Percentiles rank a stretch among this genome's conserved stretches.
Conservation (phyloP, 1,140 invertebrate species). For the Achroia grisella region DNA sequence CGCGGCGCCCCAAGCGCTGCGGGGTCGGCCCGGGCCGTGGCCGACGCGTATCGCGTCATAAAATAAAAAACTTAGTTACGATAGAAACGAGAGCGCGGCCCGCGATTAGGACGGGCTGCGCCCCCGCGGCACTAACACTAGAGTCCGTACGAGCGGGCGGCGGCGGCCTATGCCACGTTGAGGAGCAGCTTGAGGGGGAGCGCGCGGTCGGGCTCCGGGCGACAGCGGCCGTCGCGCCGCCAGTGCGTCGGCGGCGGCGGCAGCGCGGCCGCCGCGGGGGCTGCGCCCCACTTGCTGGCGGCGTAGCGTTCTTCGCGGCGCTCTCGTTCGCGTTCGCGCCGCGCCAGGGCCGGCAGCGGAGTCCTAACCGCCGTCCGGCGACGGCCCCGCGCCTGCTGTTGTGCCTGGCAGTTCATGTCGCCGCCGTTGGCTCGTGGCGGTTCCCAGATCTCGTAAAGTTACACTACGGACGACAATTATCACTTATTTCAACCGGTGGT, state of each 20-base stretch:
- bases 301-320: conserved; percentile 55
- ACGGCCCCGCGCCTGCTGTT: conserved; percentile 35
- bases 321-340: conserved; percentile 24
- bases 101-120: conserved; percentile 24
- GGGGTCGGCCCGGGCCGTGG: conserved; percentile 16
- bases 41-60: conserved; percentile 40
- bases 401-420: conserved; percentile 45
- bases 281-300: conserved; percentile 67
- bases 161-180: conserved; percentile 48
- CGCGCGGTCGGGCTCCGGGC: conserved; percentile 53
- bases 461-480: conserved; percentile 39
- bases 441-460: conserved; percentile 25
- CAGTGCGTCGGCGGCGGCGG: conserved; percentile 68
- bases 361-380: conserved; percentile 13
- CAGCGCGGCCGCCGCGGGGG: conserved; percentile 58
- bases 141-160: conserved; percentile 33
- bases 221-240: conserved; percentile 54
- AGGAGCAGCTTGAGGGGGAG: conserved; percentile 58
- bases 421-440: conserved; percentile 12
- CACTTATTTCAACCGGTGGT: conserved; percentile 47
- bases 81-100: conserved; percentile 37
- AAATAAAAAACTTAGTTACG: conserved; percentile 64
- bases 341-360: conserved; percentile 24
- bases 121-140: conserved; percentile 52
- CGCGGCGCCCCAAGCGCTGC: conserved; percentile 19